Conservation (phyloP, 2,888 invertebrate species). For the Vannuccia rotundouncinata region DNA sequence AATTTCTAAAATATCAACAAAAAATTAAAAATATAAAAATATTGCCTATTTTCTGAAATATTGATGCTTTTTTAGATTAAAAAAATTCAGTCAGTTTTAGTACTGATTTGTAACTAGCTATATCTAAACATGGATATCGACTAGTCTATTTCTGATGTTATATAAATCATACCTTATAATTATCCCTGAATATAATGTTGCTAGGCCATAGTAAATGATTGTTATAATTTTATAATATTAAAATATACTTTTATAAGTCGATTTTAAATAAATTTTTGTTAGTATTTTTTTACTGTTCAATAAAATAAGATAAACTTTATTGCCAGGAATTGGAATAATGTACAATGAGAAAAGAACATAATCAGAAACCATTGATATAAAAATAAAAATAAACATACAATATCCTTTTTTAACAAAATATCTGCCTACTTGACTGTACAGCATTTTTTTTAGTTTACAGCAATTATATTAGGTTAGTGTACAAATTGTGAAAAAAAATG, state of each 20-base stretch:
- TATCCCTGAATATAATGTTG: slow-evolving; percentile 14
- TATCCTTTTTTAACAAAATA: too few species aligned
- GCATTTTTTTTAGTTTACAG: too few species aligned
- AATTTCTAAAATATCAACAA: slow-evolving; percentile 1
- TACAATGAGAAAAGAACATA: neutral
- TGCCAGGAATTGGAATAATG: neutral
- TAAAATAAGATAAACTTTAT: too few species aligned
- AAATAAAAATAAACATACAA: too few species aligned
- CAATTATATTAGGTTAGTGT: too few species aligned
- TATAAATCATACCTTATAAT: neutral
- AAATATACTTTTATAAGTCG: slow-evolving; percentile 15
- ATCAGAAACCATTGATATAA: neutral
- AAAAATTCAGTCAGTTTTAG: slow-evolving; percentile 13
- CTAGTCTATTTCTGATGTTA: slow-evolving; percentile 9
- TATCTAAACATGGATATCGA: slow-evolving; percentile 12
- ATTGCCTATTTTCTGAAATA: too few species aligned
- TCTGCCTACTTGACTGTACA: too few species aligned
- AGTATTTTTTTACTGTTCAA: too few species aligned
- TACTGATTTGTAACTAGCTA: neutral
- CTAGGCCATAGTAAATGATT: slow-evolving; percentile 14
- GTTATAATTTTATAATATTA: slow-evolving; percentile 23
- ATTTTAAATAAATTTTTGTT: slow-evolving; percentile 2
- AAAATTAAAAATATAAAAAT: too few species aligned
- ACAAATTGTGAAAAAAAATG: too few species aligned
- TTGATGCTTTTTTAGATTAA: too few species aligned